These are phyloP conservation scores for Julus scanicus DNA, from an alignment of 2,888 invertebrate species.

Conservation along the genomic window DNA sequence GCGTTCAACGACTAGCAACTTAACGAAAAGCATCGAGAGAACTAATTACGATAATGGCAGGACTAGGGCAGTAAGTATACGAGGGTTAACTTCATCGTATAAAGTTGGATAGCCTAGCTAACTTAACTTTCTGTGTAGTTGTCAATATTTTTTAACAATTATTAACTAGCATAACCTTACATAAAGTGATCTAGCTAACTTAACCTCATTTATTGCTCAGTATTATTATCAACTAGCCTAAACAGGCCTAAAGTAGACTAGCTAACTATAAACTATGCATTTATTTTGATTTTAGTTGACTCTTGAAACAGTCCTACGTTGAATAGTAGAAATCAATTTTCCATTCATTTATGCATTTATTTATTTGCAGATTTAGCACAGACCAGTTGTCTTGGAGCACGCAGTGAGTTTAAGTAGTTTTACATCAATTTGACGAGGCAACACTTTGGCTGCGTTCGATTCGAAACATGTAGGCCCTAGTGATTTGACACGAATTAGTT, in stretches of 20 bases:
- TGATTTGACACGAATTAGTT: neutral
- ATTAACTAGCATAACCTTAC: too few relatives aligned
- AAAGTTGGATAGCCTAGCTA: too few relatives aligned
- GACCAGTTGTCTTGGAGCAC: conserved; percentile 54
- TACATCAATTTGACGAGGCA: neutral
- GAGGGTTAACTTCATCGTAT: neutral
- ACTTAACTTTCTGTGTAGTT: neutral
- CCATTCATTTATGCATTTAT: neutral
- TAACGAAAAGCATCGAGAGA: neutral
- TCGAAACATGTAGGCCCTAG: too few relatives aligned
- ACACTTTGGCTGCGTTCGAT: too few relatives aligned
- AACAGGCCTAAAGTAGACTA: too few relatives aligned
- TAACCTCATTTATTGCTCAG: too few relatives aligned
- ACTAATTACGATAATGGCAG: conserved; percentile 43
- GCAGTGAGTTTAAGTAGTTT: conserved; percentile 46
- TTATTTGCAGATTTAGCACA: conserved; percentile 38
- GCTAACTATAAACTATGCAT: too few relatives aligned
- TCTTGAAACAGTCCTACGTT: too few relatives aligned
- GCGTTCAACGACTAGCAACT: neutral
- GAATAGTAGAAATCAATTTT: neutral
- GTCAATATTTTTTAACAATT: neutral
- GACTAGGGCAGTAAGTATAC: conserved; percentile 54
- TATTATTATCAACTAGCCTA: too few relatives aligned
- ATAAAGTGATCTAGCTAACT: too few relatives aligned
- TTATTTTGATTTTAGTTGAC: too few relatives aligned